Evolutionary conservation across 2,888 invertebrate species (phyloP).

Genomic region (Hanleya hanleyi): DNA sequence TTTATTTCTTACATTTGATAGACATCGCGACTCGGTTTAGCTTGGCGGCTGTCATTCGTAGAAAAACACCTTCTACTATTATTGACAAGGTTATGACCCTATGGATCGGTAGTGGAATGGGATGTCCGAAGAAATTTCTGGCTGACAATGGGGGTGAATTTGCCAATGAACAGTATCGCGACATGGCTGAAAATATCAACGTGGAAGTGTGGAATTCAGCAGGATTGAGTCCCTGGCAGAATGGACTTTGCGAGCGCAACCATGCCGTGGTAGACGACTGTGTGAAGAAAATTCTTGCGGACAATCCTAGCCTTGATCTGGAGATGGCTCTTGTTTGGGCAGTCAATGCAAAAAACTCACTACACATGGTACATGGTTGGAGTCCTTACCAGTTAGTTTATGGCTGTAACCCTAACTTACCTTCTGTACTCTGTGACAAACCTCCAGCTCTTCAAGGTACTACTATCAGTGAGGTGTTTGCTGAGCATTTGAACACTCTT

Average conservation of each 20-base stretch:
- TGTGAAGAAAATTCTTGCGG: constrained; percentile 4
- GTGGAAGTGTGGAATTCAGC: too few species aligned
- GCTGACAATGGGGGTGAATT: constrained; percentile 34
- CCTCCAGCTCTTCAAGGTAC: constrained; percentile 18
- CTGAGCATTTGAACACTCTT: constrained; percentile 30
- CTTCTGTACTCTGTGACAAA: constrained; percentile 15
- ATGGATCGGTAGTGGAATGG: constrained; percentile 29
- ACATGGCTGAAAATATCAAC: constrained; percentile 33
- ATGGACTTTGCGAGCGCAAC: too few species aligned
- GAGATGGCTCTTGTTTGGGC: constrained; percentile 14
- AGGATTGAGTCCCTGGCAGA: too few species aligned
- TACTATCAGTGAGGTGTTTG: constrained; percentile 25
- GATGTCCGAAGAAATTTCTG: constrained; percentile 17
- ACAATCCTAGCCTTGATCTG: not conserved
- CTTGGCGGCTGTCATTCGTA: constrained; percentile 26
- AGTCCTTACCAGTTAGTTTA: constrained; percentile 25
- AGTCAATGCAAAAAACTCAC: constrained; percentile 12
- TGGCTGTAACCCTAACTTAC: constrained; percentile 23
- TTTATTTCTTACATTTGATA: constrained; percentile 24
- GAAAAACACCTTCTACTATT: constrained; percentile 24
- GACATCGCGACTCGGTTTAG: constrained; percentile 33
- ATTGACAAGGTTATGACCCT: constrained; percentile 24
- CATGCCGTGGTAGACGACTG: constrained; percentile 17
- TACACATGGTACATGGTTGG: constrained; percentile 16
- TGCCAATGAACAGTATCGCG: constrained; percentile 30